Conservation (phyloP, 1,140 invertebrate species). For the Lepidotrigona ventralis region DNA sequence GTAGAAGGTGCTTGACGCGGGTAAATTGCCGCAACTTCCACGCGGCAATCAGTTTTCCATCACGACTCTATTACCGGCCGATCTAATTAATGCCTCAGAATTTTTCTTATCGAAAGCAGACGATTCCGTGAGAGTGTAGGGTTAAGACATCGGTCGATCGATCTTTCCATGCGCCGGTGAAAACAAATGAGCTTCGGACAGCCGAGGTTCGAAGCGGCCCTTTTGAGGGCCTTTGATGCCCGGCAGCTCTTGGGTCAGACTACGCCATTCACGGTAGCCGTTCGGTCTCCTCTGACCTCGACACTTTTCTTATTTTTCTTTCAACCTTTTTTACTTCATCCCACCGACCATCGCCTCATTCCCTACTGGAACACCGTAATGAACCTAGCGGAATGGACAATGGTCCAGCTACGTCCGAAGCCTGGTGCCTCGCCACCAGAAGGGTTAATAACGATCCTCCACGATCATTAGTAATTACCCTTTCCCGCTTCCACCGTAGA, state of each 20-base stretch:
- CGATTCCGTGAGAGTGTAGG: slow-evolving; percentile 57
- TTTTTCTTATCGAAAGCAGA: slow-evolving; percentile 63
- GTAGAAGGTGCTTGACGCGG: not conserved
- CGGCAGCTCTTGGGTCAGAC: slow-evolving; percentile 69
- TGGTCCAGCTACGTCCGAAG: slow-evolving; percentile 56
- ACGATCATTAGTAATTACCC: slow-evolving; percentile 69
- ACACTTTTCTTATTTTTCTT: slow-evolving; percentile 60
- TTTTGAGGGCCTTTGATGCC: slow-evolving; percentile 72
- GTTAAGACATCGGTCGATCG: slow-evolving; percentile 70
- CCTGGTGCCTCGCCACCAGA: slow-evolving; percentile 39
- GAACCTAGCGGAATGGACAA: slow-evolving; percentile 70
- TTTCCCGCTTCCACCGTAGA: slow-evolving; percentile 25
- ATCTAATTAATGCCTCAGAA: slow-evolving; percentile 59
- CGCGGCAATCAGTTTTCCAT: slow-evolving; percentile 59
- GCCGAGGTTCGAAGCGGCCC: slow-evolving; percentile 67
- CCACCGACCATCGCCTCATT: slow-evolving; percentile 45
- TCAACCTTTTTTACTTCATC: slow-evolving; percentile 34
- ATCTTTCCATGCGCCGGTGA: slow-evolving; percentile 63
- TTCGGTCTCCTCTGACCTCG: slow-evolving; percentile 59
- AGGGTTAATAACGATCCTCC: slow-evolving; percentile 70
- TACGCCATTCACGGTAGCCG: slow-evolving; percentile 74
- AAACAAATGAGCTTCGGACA: slow-evolving; percentile 75
- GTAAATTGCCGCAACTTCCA: slow-evolving; percentile 46
- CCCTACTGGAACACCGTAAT: slow-evolving; percentile 65
- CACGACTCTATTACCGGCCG: slow-evolving; percentile 59